Evolutionary conservation across 2,113 vertebrate species (phyloP), one percentile per base, ranked within the genome.

Genomic region (Menidia beryllina): DNA sequence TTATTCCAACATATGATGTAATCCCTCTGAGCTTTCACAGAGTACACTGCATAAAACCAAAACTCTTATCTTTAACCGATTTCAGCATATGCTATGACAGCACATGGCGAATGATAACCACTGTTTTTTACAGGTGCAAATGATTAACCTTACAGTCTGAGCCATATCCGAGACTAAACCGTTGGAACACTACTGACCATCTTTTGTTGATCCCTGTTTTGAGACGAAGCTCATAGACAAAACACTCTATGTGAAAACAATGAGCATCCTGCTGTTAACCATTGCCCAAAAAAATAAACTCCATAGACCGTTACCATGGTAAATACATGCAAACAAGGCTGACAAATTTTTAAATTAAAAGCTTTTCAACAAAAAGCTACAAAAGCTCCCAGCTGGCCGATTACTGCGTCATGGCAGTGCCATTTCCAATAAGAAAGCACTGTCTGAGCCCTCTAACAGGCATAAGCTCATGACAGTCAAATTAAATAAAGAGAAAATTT

Each of bases 401-500:
- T 93, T 91, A 91, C 74, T 65, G 78, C 86, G 89, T 83, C 55
- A 78, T 74, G 78, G 83, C 51, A 74, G 72, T 82, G 82, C 53
- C 82, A 75, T 91, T 92, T 92, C 86, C 91, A 91, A 88, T 86
- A 84, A 91, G 84, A 87, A 87, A 79, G 89, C 84, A 86, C 82
- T 75, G 73, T 81, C 84, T 67, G 3, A 82, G 86, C 86, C 84
- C 88, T 82, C 82, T 87, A 81, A 87, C 89, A 86, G 85, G 81
- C 87, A 91, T 60, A 76, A 75, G 82, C 81, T 77, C 85, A 81
- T 83, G 78, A 83, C 88, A 84, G 82, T 82, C 83, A 83, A 87
- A 88, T 85, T n/a, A 83, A 83, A 87, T 84, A 80, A 72, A 81
- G 74, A 86, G 85, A 82, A 81, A 80, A 83, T 85, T 84, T 79